These are phyloP conservation scores for Hipparchia sbordonii DNA, from an alignment of 2,888 invertebrate genomes.

Conservation along the genomic window DNA sequence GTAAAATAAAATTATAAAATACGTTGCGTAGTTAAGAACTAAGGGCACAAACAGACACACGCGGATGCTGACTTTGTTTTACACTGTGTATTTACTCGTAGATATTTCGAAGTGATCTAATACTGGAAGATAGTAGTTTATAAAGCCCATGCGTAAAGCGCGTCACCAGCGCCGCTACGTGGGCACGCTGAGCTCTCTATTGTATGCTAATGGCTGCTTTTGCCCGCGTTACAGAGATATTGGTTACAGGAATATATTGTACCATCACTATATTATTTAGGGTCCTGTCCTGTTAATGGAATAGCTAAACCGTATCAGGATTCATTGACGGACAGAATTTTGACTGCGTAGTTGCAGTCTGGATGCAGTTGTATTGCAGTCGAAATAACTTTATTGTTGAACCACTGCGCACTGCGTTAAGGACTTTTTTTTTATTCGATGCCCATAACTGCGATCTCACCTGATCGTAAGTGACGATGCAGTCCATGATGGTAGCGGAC, in stretches of 20 bases:
- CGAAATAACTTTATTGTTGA: too few species aligned
- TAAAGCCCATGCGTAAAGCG: conserved; percentile 44
- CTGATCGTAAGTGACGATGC: too few species aligned
- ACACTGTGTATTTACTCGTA: conserved; percentile 10
- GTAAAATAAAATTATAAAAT: too few species aligned
- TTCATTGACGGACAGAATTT: background rate
- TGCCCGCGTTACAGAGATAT: conserved; percentile 17
- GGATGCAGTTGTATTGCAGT: too few species aligned
- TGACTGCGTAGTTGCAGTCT: too few species aligned
- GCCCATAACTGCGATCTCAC: too few species aligned
- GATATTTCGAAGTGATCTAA: conserved; percentile 42
- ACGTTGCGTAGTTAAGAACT: too few species aligned
- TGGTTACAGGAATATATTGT: conserved; percentile 13
- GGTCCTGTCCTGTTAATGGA: background rate
- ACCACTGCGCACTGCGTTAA: too few species aligned
- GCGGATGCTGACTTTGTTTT: too few species aligned
- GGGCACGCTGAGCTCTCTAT: conserved; percentile 50
- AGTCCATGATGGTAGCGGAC: too few species aligned
- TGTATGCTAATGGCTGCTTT: conserved; percentile 56
- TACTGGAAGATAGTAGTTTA: conserved; percentile 44
- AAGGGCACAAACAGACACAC: too few species aligned
- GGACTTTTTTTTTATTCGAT: too few species aligned
- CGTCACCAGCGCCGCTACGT: conserved; percentile 71
- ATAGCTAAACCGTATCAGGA: background rate
- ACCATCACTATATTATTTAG: background rate